Conservation (phyloP, 2,113 vertebrate species). For the Cathartes aura region DNA sequence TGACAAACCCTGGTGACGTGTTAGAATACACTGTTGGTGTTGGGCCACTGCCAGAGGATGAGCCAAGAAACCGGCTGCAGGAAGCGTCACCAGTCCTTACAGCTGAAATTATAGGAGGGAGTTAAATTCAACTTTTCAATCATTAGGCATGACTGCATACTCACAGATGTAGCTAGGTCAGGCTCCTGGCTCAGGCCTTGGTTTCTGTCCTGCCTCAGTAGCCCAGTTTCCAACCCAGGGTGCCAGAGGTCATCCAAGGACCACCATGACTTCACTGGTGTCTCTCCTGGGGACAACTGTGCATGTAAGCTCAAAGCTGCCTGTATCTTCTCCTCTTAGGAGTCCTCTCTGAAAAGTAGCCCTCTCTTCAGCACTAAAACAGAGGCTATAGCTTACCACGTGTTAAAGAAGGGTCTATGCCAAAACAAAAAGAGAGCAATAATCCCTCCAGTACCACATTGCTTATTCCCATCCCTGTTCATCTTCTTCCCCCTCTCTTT, state of each 20-base stretch:
- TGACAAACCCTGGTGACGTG: background rate
- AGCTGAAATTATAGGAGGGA: background rate
- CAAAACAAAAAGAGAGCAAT: background rate
- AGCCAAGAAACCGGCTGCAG: background rate
- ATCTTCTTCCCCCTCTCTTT: background rate
- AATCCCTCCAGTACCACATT: background rate
- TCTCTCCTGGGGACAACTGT: background rate
- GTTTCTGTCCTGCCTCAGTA: background rate
- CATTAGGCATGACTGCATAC: background rate
- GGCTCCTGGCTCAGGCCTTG: background rate
- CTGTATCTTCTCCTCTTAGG: background rate
- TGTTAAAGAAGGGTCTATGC: background rate
- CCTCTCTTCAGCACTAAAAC: background rate
- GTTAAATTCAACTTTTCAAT: background rate
- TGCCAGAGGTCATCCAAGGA: slow-evolving; percentile 32
- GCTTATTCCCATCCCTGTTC: background rate
- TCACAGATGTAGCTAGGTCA: background rate
- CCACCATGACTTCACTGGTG: background rate
- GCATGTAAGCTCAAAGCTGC: background rate
- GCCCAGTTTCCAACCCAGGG: background rate
- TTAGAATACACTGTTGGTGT: background rate
- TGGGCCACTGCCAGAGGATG: background rate
- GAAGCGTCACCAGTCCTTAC: background rate
- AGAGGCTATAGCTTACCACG: background rate
- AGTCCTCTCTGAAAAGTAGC: background rate